phyloP scores from a whole-genome alignment of 2,888 invertebrate genomes.

The Chouioia cunea region DNA sequence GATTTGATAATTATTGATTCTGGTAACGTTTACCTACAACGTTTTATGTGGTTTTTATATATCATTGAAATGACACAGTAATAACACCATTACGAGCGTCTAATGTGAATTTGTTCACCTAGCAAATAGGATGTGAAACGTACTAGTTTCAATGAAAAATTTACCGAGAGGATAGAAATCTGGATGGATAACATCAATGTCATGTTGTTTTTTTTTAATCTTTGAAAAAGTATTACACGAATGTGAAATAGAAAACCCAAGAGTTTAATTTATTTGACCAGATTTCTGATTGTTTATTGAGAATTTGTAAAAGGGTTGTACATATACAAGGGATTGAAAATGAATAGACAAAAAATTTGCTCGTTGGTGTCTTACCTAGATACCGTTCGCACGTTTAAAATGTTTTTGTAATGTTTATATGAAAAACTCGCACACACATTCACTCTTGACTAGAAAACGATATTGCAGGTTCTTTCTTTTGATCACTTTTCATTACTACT shows the following conservation, averaged over 20 bases:
- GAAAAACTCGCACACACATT: constrained; percentile 47
- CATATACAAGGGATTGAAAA: constrained; percentile 64
- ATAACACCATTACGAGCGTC: constrained; percentile 51
- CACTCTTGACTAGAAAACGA: constrained; percentile 43
- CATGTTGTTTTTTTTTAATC: constrained; percentile 31
- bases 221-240: constrained; percentile 50
- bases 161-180: constrained; percentile 62
- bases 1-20: too few species aligned
- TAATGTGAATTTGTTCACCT: too few species aligned
- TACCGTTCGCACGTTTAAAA: constrained; percentile 55
- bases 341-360: constrained; percentile 61
- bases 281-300: constrained; percentile 66
- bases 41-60: too few species aligned
- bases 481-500: constrained; percentile 37
- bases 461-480: constrained; percentile 43
- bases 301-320: constrained; percentile 61
- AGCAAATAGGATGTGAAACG: not conserved
- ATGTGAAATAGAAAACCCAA: constrained; percentile 61
- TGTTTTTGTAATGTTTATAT: constrained; percentile 40
- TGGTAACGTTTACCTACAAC: too few species aligned
- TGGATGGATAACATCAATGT: constrained; percentile 54
- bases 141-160: constrained; percentile 28
- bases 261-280: constrained; percentile 63
- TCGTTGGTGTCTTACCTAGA: constrained; percentile 62
- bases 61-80: too few species aligned